A percentile compares a stretch with the other conserved stretches of the same genome.
These are phyloP conservation scores for Protonibea diacanthus DNA, from an alignment of 2,797 vertebrate genomes.

Conservation along the genomic window DNA sequence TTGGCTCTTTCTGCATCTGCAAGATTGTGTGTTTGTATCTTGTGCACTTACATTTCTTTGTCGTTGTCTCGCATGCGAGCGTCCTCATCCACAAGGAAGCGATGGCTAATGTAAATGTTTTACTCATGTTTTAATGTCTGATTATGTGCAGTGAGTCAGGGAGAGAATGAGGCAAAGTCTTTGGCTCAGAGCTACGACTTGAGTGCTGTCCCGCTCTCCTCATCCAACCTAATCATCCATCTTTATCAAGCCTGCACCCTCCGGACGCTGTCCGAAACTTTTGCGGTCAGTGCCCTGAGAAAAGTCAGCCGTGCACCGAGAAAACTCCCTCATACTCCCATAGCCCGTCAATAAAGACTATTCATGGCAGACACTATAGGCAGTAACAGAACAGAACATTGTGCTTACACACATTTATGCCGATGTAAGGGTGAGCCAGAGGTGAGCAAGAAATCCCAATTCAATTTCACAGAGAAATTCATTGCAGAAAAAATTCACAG, in stretches of 20 bases:
- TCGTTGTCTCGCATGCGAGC: slow-evolving; percentile 6
- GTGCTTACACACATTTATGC: slow-evolving; percentile 63
- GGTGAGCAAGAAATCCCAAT: slow-evolving; percentile 67
- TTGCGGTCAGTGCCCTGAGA: slow-evolving; percentile 58
- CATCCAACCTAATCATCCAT: slow-evolving; percentile 69
- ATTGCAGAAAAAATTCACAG: slow-evolving; percentile 14
- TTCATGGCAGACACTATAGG: slow-evolving; percentile 65
- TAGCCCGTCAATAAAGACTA: slow-evolving; percentile 72
- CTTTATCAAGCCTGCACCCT: slow-evolving; percentile 68
- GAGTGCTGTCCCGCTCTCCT: slow-evolving; percentile 50
- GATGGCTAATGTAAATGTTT: slow-evolving; percentile 68
- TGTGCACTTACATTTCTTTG: slow-evolving; percentile 28
- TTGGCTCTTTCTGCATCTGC: slow-evolving; percentile 66
- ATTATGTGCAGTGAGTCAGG: slow-evolving; percentile 78
- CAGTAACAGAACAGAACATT: slow-evolving; percentile 75
- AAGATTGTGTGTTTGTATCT: slow-evolving; percentile 51
- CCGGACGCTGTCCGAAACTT: slow-evolving; percentile 59
- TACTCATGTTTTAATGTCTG: slow-evolving; percentile 78
- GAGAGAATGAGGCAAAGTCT: slow-evolving; percentile 65
- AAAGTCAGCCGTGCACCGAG: slow-evolving; percentile 66
- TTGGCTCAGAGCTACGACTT: slow-evolving; percentile 71
- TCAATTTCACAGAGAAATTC: slow-evolving; percentile 57
- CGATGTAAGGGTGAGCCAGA: slow-evolving; percentile 67
- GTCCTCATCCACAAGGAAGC: slow-evolving; percentile 37
- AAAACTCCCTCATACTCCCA: slow-evolving; percentile 67